phyloP scores from a whole-genome alignment of 2,113 vertebrate species.

The Irena cyanogastra region DNA sequence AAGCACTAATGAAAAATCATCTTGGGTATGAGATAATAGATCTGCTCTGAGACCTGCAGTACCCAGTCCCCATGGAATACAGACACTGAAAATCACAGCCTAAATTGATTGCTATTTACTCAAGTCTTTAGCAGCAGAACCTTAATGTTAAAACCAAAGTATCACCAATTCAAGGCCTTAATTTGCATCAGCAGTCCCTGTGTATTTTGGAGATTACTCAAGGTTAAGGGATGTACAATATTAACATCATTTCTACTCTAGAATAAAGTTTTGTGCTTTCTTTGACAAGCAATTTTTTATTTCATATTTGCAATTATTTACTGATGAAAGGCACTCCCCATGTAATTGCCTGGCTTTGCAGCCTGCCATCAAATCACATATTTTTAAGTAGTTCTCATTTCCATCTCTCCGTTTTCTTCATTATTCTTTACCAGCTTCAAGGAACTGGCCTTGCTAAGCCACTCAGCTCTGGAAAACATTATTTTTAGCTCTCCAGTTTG shows the following conservation, averaged over 20 bases:
- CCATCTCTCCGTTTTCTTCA: neutral
- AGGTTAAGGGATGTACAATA: neutral
- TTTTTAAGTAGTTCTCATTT: neutral
- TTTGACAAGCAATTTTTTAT: neutral
- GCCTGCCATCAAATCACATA: neutral
- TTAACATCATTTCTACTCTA: neutral
- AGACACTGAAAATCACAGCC: neutral
- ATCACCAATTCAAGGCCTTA: neutral
- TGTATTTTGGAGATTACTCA: neutral
- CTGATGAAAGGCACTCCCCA: neutral
- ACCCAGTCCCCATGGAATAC: neutral
- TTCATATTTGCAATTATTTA: neutral
- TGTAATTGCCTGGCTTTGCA: neutral
- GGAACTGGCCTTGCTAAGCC: neutral
- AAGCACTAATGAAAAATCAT: slow-evolving; percentile 33
- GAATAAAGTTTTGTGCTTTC: neutral
- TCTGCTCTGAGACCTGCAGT: neutral
- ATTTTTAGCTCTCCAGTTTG: neutral
- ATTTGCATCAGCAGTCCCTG: neutral
- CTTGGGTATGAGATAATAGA: neutral
- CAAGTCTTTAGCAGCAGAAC: neutral
- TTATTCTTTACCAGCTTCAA: neutral
- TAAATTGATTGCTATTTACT: neutral
- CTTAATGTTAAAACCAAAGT: neutral
- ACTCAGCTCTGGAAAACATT: neutral